Percentiles rank a stretch among this genome's conserved stretches.
phyloP scores from a whole-genome alignment of 2,888 invertebrate genomes.

The Drosophila diplacantha region DNA sequence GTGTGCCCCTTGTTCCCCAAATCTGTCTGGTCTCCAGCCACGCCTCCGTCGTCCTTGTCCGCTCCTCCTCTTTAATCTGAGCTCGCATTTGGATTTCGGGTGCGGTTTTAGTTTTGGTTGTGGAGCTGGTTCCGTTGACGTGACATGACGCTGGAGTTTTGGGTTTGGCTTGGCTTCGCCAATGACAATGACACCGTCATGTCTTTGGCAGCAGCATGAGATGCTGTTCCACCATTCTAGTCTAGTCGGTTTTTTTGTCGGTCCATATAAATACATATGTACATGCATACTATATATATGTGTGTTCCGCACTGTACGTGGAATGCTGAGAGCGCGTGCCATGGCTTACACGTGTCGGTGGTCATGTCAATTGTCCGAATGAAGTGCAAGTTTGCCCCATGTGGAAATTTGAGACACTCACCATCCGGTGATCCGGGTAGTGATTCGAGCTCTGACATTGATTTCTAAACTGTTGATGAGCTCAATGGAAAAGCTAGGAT shows the following conservation, averaged over 20 bases:
- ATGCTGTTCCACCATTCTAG: slow-evolving; percentile 21
- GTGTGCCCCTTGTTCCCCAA: slow-evolving; percentile 28
- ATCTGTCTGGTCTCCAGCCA: slow-evolving; percentile 15
- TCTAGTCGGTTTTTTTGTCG: slow-evolving; percentile 46
- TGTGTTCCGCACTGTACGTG: slow-evolving; percentile 10
- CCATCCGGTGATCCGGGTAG: slow-evolving; percentile 1
- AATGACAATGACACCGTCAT: slow-evolving; percentile 61
- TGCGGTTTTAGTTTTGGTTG: slow-evolving; percentile 16
- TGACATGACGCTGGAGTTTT: slow-evolving; percentile 57
- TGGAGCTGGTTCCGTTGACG: slow-evolving; percentile 54
- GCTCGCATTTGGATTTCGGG: slow-evolving; percentile 48
- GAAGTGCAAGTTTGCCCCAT: slow-evolving; percentile 42
- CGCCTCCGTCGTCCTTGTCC: slow-evolving; percentile 8
- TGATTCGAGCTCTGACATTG: slow-evolving; percentile 18
- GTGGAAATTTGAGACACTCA: slow-evolving; percentile 35
- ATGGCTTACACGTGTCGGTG: slow-evolving; percentile 67
- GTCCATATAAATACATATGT: slow-evolving; percentile 5
- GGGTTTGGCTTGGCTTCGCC: slow-evolving; percentile 42
- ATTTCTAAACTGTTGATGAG: slow-evolving; percentile 44
- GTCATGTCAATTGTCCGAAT: slow-evolving; percentile 67
- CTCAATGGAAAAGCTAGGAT: not conserved
- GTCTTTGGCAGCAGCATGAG: slow-evolving; percentile 33
- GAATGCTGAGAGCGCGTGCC: slow-evolving; percentile 34
- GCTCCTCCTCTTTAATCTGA: slow-evolving; percentile 17
- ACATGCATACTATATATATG: not conserved